Percentiles rank a stretch among this genome's conserved stretches.
These are phyloP conservation scores for Anarrhichthys ocellatus DNA, from an alignment of 2,113 vertebrate genomes.

Conservation along the genomic window DNA sequence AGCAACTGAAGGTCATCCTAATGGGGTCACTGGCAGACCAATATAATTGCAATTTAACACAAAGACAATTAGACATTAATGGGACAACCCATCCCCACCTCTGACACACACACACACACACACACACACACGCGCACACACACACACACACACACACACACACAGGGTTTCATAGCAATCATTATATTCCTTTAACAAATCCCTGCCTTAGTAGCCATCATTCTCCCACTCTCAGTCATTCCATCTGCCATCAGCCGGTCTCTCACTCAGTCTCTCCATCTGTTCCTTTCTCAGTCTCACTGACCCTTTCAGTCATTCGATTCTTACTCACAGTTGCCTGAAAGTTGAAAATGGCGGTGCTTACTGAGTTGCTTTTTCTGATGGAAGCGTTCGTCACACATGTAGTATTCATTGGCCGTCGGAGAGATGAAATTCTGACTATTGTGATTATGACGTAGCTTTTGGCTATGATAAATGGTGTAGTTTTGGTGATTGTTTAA, in stretches of 20 bases:
- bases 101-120: constrained; percentile 36
- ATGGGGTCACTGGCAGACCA: constrained; percentile 64
- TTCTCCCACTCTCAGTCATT: constrained; percentile 55
- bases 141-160: constrained; percentile 2
- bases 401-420: too few relatives aligned
- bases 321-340: constrained; percentile 64
- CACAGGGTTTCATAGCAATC: constrained; percentile 18
- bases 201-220: constrained; percentile 44
- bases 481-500: too few relatives aligned
- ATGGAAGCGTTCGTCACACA: too few relatives aligned
- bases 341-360: constrained; percentile 14
- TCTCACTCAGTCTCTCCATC: constrained; percentile 60
- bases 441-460: too few relatives aligned
- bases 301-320: constrained; percentile 71
- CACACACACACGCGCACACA: constrained; percentile 16
- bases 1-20: constrained; percentile 71
- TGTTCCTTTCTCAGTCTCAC: constrained; percentile 58
- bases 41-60: constrained; percentile 65
- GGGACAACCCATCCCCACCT: constrained; percentile 31
- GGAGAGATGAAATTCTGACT: too few relatives aligned
- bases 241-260: constrained; percentile 57
- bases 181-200: constrained; percentile 49
- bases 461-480: too few relatives aligned
- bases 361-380: not conserved
- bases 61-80: constrained; percentile 71